Base-by-base conservation (phyloP, 2,888 invertebrate species). In the Zaprionus obscuricornis region DNA sequence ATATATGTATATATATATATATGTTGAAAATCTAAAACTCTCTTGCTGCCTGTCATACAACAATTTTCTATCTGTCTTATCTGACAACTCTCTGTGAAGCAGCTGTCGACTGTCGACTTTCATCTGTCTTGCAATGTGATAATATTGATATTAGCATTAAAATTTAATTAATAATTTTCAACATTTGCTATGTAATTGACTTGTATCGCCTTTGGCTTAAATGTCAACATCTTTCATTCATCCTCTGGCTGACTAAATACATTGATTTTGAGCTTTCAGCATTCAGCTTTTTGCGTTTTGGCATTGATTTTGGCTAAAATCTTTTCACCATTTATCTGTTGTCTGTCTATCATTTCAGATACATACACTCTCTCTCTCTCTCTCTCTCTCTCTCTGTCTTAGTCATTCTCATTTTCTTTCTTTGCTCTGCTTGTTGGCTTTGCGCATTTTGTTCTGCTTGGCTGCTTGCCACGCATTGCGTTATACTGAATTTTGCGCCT, bases 1-100 rank as follows among this genome's bases (percentile, higher is more conserved):
- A 75, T 70, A 86, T 83, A 81, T 82, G 64, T 60, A n/a, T n/a
- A n/a, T n/a, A n/a, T n/a, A n/a, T n/a, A n/a, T n/a, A 75, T 68
- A 69, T 64, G 56, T 18, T 18, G 11, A 20, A 62, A 65, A 59
- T 46, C 54, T 45, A 55, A 33, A 56, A 68, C 36, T 31, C 51
- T n/a, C 16, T 26, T 47, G 40, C 34, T 22, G 18, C 26, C 40
- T 42, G 63, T 34, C 50, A 50, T 27, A 54, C 33, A 51, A 42
- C 16, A 17, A 5, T 8, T 50, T 18, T 26, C 64, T 13, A n/a
- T n/a, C 27, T 7, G 18, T 2, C 42, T n/a, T 18, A 24, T 5
- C 27, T 20, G 20, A 34, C 10, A 4, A 3, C 7, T 39, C 26
- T 10, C 11, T 11, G 18, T 14, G 3, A 68, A 49, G n/a, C n/a